Percentiles rank a stretch among this genome's conserved stretches.
Evolutionary conservation across 2,888 invertebrate genomes (phyloP).

Genomic region (Eupithecia pulchellata): DNA sequence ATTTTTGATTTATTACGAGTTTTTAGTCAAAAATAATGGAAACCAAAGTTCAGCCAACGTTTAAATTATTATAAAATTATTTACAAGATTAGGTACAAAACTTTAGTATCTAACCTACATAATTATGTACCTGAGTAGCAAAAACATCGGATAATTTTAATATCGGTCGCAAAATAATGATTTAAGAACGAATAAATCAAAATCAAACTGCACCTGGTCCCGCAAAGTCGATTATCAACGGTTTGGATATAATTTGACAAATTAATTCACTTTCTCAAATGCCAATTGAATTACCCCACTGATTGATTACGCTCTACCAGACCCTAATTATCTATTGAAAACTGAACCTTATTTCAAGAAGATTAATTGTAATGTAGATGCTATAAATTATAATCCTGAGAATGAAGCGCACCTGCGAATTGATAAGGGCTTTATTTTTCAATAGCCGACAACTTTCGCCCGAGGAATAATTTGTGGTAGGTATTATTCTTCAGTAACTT

Average conservation of each 20-base stretch:
- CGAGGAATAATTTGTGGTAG: too few species aligned
- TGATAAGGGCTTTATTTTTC: conserved; percentile 46
- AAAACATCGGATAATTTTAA: neutral
- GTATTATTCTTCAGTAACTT: too few species aligned
- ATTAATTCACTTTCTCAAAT: conserved; percentile 60
- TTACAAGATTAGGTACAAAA: too few species aligned
- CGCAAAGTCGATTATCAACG: conserved; percentile 47
- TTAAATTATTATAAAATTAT: too few species aligned
- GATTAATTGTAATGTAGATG: conserved; percentile 22
- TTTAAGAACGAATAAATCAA: conserved; percentile 44
- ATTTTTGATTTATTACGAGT: neutral
- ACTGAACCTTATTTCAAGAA: conserved; percentile 38
- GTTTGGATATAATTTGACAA: conserved; percentile 62
- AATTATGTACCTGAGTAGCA: too few species aligned
- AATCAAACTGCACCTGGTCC: conserved; percentile 50
- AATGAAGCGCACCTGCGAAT: conserved; percentile 47
- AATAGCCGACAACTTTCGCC: too few species aligned
- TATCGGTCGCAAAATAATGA: neutral
- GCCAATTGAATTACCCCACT: conserved; percentile 55
- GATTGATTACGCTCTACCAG: conserved; percentile 55
- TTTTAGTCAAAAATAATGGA: neutral
- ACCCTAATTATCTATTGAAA: conserved; percentile 36
- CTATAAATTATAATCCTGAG: conserved; percentile 6
- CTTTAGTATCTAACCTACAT: too few species aligned
- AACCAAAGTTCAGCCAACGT: neutral